These are phyloP conservation scores for Antheraea yamamai DNA, from an alignment of 2,888 invertebrate species.

Conservation along the genomic window DNA sequence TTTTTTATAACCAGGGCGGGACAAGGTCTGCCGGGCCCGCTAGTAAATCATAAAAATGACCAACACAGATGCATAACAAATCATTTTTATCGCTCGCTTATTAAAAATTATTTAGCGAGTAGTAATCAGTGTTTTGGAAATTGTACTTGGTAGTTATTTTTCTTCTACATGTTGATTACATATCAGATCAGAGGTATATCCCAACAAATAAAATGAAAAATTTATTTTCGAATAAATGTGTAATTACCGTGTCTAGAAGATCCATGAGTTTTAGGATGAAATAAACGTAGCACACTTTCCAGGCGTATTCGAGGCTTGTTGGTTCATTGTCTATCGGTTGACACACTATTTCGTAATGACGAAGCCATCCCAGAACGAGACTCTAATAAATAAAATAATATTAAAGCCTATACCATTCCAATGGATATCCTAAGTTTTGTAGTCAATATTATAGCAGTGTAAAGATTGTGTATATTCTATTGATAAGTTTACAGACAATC, in stretches of 20 bases:
- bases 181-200: too few species aligned
- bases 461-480: too few species aligned
- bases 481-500: too few species aligned
- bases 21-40: too few species aligned
- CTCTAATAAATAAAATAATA: slow-evolving; percentile 57
- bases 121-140: not conserved
- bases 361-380: slow-evolving; percentile 80
- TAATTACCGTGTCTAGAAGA: slow-evolving; percentile 86
- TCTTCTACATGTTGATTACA: too few species aligned
- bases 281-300: slow-evolving; percentile 84
- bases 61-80: too few species aligned
- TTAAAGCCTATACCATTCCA: not conserved
- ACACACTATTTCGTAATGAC: slow-evolving; percentile 85
- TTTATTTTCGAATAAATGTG: not conserved
- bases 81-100: too few species aligned
- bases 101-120: not conserved
- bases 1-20: too few species aligned
- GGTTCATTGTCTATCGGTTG: slow-evolving; percentile 86
- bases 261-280: slow-evolving; percentile 87
- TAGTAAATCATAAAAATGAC: too few species aligned
- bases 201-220: too few species aligned
- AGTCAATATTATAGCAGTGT: too few species aligned
- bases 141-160: too few species aligned
- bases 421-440: not conserved
- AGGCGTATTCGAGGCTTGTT: slow-evolving; percentile 81